Evolutionary conservation across 2,888 invertebrate genomes (phyloP).

Genomic region (Cerceris ruficornis): DNA sequence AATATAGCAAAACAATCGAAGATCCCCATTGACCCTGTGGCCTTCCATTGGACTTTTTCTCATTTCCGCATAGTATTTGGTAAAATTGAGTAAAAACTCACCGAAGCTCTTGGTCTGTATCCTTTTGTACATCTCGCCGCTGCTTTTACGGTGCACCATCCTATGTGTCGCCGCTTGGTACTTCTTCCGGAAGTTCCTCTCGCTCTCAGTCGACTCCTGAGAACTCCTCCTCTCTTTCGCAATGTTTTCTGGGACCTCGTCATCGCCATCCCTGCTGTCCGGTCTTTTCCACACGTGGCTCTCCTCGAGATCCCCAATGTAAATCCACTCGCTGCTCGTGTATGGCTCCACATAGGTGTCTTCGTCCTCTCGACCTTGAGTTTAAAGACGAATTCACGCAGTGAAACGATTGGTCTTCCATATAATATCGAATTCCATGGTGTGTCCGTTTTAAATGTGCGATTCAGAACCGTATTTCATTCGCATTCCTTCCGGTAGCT

Average conservation of each 20-base stretch:
- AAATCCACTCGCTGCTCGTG: constrained; percentile 88
- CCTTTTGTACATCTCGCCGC: constrained; percentile 94
- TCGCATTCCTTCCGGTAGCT: no score
- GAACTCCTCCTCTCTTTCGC: constrained; percentile 82
- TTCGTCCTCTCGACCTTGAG: constrained; percentile 84
- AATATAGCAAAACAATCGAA: no score
- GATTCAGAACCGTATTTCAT: no score
- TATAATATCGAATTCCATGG: not conserved
- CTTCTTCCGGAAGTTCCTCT: constrained; percentile 92
- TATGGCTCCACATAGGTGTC: constrained; percentile 91
- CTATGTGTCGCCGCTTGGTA: constrained; percentile 94
- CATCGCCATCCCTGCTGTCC: constrained; percentile 80
- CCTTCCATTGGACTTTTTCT: no score
- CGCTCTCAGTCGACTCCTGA: constrained; percentile 88
- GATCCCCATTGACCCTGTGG: no score
- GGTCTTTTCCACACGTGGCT: constrained; percentile 85
- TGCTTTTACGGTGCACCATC: constrained; percentile 94
- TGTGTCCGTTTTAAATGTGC: no score
- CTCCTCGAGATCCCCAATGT: constrained; percentile 89
- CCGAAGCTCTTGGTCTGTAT: constrained; percentile 92
- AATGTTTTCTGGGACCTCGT: constrained; percentile 72
- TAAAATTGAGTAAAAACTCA: constrained; percentile 82
- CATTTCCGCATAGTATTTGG: no score
- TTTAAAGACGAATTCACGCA: not conserved
- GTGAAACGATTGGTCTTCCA: not conserved